phyloP scores from a whole-genome alignment of 1,140 invertebrate species.

The Harlomillsia oculata region DNA sequence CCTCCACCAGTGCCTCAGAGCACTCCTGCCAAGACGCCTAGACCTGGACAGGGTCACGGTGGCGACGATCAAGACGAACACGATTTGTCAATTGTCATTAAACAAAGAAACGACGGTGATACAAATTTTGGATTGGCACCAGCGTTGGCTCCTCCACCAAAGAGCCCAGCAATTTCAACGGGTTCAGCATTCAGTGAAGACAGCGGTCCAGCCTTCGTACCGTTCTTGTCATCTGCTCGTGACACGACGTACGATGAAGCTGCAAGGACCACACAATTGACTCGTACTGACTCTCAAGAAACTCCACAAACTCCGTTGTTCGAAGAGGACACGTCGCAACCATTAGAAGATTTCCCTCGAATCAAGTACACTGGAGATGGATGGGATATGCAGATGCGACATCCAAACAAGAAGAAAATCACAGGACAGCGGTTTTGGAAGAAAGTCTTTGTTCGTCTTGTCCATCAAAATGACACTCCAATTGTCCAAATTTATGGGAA shows the following conservation, averaged over 20 bases:
- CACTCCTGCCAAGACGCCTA: constrained; percentile 40
- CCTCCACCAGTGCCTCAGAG: constrained; percentile 53
- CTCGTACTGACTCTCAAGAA: constrained; percentile 59
- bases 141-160: constrained; percentile 62
- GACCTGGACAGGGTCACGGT: constrained; percentile 53
- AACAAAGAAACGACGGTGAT: constrained; percentile 35
- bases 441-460: constrained; percentile 79
- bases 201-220: constrained; percentile 24
- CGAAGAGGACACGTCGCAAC: constrained; percentile 87
- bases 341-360: constrained; percentile 82
- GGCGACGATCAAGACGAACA: constrained; percentile 62
- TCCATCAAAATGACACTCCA: constrained; percentile 67
- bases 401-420: constrained; percentile 97
- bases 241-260: constrained; percentile 24
- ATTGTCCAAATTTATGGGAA: constrained; percentile 76
- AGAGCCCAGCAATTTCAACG: constrained; percentile 43
- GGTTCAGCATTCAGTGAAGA: constrained; percentile 30
- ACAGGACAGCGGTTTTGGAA: constrained; percentile 97
- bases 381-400: constrained; percentile 93
- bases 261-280: constrained; percentile 36
- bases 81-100: constrained; percentile 68
- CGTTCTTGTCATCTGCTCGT: constrained; percentile 29
- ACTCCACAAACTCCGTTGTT: constrained; percentile 83
- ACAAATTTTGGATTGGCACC: constrained; percentile 41
- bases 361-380: constrained; percentile 68